phyloP scores from a whole-genome alignment of 2,888 invertebrate species.

The Rhopalosiphum nymphaeae region DNA sequence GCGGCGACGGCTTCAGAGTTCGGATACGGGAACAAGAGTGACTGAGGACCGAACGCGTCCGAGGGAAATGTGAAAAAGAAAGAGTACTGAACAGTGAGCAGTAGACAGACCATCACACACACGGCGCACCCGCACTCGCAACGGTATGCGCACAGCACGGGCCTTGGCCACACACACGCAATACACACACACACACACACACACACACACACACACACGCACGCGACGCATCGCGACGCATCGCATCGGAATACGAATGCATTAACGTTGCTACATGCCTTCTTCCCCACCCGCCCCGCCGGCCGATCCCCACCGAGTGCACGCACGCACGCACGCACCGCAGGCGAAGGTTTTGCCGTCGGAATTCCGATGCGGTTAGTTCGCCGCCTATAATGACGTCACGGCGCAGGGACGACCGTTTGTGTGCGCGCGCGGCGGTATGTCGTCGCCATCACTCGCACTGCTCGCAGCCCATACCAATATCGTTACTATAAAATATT shows the following conservation, averaged over 20 bases:
- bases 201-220: not conserved
- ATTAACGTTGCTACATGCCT: not conserved
- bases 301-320: not conserved
- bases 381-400: constrained; percentile 39
- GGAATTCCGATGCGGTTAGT: constrained; percentile 54
- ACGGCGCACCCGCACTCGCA: not conserved
- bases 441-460: not conserved
- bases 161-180: not conserved
- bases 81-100: not conserved
- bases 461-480: not conserved
- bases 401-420: constrained; percentile 39
- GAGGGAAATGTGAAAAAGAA: constrained; percentile 23
- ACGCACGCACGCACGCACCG: not conserved
- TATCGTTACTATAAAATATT: not conserved
- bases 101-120: not conserved
- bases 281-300: not conserved
- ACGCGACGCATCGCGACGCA: not conserved
- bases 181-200: not conserved
- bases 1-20: not conserved
- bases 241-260: constrained; percentile 20
- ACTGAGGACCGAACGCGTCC: not conserved
- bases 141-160: not conserved
- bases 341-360: not conserved
- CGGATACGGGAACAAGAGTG: not conserved
- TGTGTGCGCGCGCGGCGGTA: constrained; percentile 39